Conservation (phyloP, 2,888 invertebrate genomes). For the Meiosimyza decipiens region DNA sequence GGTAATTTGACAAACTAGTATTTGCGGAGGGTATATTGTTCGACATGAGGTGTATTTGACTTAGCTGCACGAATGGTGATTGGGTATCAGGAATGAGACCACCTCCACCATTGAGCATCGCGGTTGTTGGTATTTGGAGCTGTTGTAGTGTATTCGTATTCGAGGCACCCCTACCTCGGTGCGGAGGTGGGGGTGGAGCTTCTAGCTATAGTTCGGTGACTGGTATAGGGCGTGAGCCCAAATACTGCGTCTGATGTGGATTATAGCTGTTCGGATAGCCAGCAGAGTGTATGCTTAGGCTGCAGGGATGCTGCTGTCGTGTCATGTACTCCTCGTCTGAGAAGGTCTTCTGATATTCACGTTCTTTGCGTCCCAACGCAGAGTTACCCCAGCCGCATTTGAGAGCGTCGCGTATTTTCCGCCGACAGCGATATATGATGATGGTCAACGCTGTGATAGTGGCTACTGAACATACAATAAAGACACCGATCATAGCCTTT, state of each 20-base stretch:
- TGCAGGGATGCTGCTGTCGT: constrained; percentile 63
- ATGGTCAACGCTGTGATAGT: constrained; percentile 77
- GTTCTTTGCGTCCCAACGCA: constrained; percentile 76
- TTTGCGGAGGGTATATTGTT: constrained; percentile 48
- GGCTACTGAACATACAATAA: constrained; percentile 80
- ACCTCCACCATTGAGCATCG: constrained; percentile 47
- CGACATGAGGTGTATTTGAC: constrained; percentile 66
- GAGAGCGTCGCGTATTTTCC: constrained; percentile 81
- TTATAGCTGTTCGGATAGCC: constrained; percentile 56
- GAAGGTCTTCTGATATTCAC: constrained; percentile 90
- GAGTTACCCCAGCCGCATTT: constrained; percentile 72
- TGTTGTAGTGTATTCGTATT: constrained; percentile 58
- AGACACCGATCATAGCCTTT: constrained; percentile 82
- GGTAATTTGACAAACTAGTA: constrained; percentile 39
- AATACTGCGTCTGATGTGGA: constrained; percentile 69
- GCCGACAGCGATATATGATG: constrained; percentile 82
- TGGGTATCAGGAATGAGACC: constrained; percentile 51
- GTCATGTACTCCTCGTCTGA: constrained; percentile 84
- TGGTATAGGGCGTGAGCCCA: constrained; percentile 76
- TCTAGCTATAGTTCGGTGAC: constrained; percentile 97
- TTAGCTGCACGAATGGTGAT: constrained; percentile 62
- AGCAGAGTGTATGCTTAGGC: constrained; percentile 52
- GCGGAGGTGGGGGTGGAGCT: constrained; percentile 84
- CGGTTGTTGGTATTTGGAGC: constrained; percentile 60
- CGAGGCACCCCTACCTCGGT: constrained; percentile 68